These are phyloP conservation scores for Caenorhabditis sp. DNA, from an alignment of 2,888 invertebrate species.

Conservation along the genomic window DNA sequence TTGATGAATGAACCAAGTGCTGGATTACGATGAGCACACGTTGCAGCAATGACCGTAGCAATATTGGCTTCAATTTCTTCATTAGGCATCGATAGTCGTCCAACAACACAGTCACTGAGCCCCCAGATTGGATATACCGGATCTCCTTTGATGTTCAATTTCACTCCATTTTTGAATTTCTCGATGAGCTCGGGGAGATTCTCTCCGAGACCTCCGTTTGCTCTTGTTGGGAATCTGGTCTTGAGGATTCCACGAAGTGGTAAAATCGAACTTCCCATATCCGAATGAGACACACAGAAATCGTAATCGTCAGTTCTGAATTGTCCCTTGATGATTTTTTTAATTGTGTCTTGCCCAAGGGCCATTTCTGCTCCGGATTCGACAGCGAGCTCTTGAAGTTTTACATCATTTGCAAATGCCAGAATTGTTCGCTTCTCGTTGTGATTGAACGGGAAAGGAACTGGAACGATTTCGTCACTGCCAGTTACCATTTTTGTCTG, in stretches of 20 bases:
- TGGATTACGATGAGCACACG: conserved; percentile 79
- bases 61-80: conserved; percentile 81
- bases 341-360: conserved; percentile 80
- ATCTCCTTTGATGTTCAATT: conserved; percentile 77
- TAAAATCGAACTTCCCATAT: conserved; percentile 79
- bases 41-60: conserved; percentile 74
- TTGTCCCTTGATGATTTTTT: conserved; percentile 83
- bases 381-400: conserved; percentile 79
- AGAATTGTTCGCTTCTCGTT: conserved; percentile 82
- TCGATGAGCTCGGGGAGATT: conserved; percentile 79
- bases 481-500: conserved; percentile 84
- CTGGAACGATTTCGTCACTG: conserved; percentile 81
- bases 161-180: conserved; percentile 80
- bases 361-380: conserved; percentile 82
- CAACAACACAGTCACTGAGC: conserved; percentile 79
- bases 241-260: conserved; percentile 81
- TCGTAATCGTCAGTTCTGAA: conserved; percentile 82
- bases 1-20: conserved; percentile 82
- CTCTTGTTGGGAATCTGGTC: conserved; percentile 80
- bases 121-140: conserved; percentile 81
- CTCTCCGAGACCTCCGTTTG: conserved; percentile 80
- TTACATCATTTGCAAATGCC: conserved; percentile 79
- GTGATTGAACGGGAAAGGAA: conserved; percentile 81
- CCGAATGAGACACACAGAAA: conserved; percentile 81
- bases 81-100: conserved; percentile 79